Evolutionary conservation across 64 coral and sea anemone species (phyloP).

Genomic region (Montipora sp.): DNA sequence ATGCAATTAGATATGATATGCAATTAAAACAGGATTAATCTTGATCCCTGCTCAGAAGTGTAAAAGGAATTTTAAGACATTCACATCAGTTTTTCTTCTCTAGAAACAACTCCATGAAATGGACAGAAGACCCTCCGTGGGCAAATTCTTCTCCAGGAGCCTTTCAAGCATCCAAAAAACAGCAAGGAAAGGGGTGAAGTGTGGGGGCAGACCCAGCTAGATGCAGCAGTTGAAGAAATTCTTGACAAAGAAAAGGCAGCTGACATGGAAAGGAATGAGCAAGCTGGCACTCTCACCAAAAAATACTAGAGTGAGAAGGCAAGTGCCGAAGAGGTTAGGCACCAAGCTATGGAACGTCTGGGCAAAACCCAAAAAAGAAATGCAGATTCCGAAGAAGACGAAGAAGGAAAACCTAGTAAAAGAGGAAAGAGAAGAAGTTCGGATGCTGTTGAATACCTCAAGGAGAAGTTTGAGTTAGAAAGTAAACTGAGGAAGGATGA

Average conservation of each 20-base stretch:
- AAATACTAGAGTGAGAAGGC: constrained; percentile 25
- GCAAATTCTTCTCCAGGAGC: constrained; percentile 28
- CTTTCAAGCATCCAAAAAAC: constrained; percentile 53
- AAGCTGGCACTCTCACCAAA: constrained; percentile 19
- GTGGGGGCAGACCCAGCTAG: constrained; percentile 26
- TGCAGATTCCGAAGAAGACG: constrained; percentile 21
- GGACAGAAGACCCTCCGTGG: constrained; percentile 11
- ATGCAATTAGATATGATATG: background rate
- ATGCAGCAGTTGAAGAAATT: constrained; percentile 63
- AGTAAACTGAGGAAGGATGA: constrained; percentile 54
- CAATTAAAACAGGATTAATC: background rate
- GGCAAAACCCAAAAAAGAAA: constrained; percentile 49
- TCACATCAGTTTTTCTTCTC: background rate
- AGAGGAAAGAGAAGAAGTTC: constrained; percentile 41
- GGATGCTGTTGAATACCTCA: constrained; percentile 20
- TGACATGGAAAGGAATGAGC: constrained; percentile 49
- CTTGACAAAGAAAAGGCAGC: constrained; percentile 60
- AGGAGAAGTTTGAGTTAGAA: constrained; percentile 45
- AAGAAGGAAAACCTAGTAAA: constrained; percentile 51
- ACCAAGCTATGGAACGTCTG: constrained; percentile 32
- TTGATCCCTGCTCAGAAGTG: background rate
- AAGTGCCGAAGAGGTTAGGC: constrained; percentile 40
- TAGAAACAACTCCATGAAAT: background rate
- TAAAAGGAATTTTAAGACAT: too few relatives aligned
- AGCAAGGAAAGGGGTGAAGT: constrained; percentile 52